A percentile compares a stretch with the other conserved stretches of the same genome.
phyloP scores from a whole-genome alignment of 2,888 invertebrate genomes.

The Carabus problematicus region DNA sequence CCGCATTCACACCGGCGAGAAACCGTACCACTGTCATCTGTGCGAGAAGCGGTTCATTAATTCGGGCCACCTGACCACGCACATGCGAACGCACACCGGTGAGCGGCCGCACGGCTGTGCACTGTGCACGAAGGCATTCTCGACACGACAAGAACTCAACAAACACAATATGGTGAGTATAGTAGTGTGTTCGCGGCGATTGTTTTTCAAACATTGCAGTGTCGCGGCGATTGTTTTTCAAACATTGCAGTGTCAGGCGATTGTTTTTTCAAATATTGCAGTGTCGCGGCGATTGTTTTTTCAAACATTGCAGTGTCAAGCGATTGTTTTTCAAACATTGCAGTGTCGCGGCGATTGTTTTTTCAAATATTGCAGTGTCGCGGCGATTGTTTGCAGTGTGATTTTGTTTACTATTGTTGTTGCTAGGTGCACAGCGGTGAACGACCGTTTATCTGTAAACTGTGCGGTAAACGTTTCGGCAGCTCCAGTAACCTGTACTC shows the following conservation, averaged over 20 bases:
- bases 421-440: slow-evolving; percentile 53
- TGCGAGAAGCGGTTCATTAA: slow-evolving; percentile 53
- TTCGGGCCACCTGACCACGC: slow-evolving; percentile 53
- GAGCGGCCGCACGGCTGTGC: slow-evolving; percentile 50
- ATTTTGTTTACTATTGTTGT: slow-evolving; percentile 37
- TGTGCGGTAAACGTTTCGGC: slow-evolving; percentile 52
- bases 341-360: too few relatives aligned
- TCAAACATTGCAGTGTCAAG: too few relatives aligned
- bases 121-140: slow-evolving; percentile 52
- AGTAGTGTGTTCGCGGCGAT: too few relatives aligned
- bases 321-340: too few relatives aligned
- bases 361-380: too few relatives aligned
- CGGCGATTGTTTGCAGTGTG: too few relatives aligned
- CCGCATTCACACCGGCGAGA: slow-evolving; percentile 53
- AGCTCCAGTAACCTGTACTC: slow-evolving; percentile 53
- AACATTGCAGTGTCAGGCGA: too few relatives aligned
- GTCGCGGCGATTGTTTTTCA: too few relatives aligned
- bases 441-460: slow-evolving; percentile 52
- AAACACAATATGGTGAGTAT: slow-evolving; percentile 52
- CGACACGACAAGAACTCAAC: slow-evolving; percentile 51
- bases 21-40: slow-evolving; percentile 52
- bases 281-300: too few relatives aligned
- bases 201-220: too few relatives aligned
- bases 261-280: too few relatives aligned
- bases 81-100: slow-evolving; percentile 53